A percentile compares a stretch with the other conserved stretches of the same genome.
phyloP scores from a whole-genome alignment of 2,113 vertebrate species.

The Actenoides hombroni region DNA sequence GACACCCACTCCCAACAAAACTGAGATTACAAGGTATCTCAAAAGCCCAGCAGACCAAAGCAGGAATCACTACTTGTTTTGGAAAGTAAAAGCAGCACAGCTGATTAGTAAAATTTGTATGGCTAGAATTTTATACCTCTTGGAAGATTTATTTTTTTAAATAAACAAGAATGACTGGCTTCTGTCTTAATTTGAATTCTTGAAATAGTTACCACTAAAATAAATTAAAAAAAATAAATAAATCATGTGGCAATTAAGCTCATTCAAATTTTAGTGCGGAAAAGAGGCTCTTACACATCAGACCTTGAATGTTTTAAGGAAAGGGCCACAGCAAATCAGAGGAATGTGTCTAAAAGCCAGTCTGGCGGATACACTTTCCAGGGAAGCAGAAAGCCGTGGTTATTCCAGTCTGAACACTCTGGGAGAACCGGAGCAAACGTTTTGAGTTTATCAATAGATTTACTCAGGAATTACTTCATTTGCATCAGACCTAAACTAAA shows the following conservation, averaged over 20 bases:
- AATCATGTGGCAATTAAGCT: background rate
- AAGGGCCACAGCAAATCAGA: background rate
- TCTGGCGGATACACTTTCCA: background rate
- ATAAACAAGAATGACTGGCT: background rate
- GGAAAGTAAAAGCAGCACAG: background rate
- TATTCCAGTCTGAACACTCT: background rate
- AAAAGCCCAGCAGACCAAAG: background rate
- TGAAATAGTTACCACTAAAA: background rate
- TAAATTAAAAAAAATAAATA: background rate
- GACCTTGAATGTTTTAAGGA: background rate
- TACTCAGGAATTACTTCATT: background rate
- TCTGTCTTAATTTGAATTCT: background rate
- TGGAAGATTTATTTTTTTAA: background rate
- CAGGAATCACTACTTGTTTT: background rate
- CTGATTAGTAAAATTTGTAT: background rate
- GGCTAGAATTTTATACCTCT: background rate
- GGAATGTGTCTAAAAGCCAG: background rate
- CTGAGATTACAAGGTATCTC: background rate
- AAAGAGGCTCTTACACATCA: background rate
- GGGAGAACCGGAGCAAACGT: background rate
- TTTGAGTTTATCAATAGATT: background rate
- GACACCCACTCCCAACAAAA: background rate
- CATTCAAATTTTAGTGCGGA: background rate
- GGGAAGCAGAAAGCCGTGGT: background rate
- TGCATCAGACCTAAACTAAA: conserved; percentile 1